Conservation (phyloP, 1,140 invertebrate species). For the Lasioglossum albipes region DNA sequence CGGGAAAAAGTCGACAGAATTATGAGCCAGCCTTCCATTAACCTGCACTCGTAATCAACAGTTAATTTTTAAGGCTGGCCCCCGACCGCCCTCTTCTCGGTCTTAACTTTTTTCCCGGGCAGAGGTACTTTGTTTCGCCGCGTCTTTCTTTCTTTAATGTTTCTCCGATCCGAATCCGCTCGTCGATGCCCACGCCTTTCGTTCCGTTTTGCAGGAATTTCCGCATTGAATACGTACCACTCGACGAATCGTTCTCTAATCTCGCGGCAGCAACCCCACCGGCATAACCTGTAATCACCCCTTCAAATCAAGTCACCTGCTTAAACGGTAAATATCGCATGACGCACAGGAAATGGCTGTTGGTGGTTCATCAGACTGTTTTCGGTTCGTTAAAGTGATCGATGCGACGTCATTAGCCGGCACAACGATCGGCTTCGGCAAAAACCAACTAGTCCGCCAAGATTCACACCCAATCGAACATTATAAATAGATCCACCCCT, state of each 20-base stretch:
- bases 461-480: not conserved
- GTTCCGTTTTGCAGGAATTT: not conserved
- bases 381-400: slow-evolving; percentile 46
- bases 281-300: slow-evolving; percentile 61
- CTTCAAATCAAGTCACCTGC: slow-evolving; percentile 62
- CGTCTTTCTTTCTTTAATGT: not conserved
- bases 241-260: slow-evolving; percentile 36
- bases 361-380: slow-evolving; percentile 53
- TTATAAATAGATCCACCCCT: not conserved
- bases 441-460: not conserved
- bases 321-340: slow-evolving; percentile 68
- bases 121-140: not conserved
- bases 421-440: slow-evolving; percentile 33
- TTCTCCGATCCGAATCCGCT: no score
- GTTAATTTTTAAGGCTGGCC: slow-evolving; percentile 10
- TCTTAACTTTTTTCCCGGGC: not conserved
- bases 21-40: not conserved
- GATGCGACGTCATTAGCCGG: slow-evolving; percentile 29
- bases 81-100: not conserved
- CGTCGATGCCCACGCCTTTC: no score
- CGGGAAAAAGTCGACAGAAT: slow-evolving; percentile 11
- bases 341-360: slow-evolving; percentile 66
- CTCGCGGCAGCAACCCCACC: slow-evolving; percentile 42
- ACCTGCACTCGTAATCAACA: not conserved
- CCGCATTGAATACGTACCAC: not conserved